Conservation (phyloP, 2,888 invertebrate species). For the Chymomyza procnemis region DNA sequence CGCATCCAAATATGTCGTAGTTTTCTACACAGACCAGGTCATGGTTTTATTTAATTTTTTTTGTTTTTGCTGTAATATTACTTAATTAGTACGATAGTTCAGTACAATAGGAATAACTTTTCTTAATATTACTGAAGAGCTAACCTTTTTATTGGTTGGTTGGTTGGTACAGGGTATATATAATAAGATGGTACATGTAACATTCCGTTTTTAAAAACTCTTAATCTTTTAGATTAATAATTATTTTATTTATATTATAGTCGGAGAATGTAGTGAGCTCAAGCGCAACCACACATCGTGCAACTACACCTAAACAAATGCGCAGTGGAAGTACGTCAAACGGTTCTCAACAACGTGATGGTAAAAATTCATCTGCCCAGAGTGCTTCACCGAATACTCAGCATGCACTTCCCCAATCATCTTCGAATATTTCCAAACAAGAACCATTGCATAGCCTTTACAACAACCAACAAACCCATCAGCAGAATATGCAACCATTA, state of each 20-base stretch:
- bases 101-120: too few species aligned
- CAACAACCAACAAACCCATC: constrained; percentile 73
- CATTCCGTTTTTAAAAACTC: neutral
- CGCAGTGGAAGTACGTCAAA: constrained; percentile 64
- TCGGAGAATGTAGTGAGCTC: constrained; percentile 61
- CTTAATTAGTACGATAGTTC: too few species aligned
- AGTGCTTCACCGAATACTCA: constrained; percentile 55
- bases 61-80: too few species aligned
- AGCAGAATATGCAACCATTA: constrained; percentile 79
- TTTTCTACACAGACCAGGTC: too few species aligned
- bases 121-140: too few species aligned
- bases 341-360: constrained; percentile 70
- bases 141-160: too few species aligned
- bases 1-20: too few species aligned
- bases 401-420: constrained; percentile 63
- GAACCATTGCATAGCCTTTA: constrained; percentile 73
- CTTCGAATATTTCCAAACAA: constrained; percentile 73
- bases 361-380: constrained; percentile 71
- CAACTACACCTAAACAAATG: constrained; percentile 77
- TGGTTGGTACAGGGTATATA: neutral
- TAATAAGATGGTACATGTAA: neutral
- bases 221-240: neutral
- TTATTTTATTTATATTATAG: constrained; percentile 34
- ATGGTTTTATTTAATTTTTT: too few species aligned
- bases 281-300: constrained; percentile 71